These are phyloP conservation scores for Macropus fuliginosus DNA, from an alignment of 2,797 vertebrate genomes.

Conservation along the genomic window DNA sequence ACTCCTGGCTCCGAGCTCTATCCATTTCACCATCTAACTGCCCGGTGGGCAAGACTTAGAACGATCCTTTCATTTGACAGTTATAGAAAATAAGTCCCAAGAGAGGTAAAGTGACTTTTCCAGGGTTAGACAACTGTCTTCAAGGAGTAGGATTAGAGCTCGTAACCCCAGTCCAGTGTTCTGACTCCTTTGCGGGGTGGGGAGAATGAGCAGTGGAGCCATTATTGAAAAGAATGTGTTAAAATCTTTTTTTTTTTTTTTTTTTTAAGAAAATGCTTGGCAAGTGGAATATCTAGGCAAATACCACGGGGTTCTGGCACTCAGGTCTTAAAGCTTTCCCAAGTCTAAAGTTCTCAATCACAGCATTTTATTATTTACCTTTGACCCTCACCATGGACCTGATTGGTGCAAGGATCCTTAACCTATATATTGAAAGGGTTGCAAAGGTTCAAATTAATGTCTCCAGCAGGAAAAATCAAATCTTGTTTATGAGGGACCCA, in stretches of 20 bases:
- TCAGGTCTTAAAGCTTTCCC: constrained; percentile 7
- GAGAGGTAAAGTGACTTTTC: background rate
- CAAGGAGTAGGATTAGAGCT: background rate
- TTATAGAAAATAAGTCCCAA: background rate
- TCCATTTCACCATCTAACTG: background rate
- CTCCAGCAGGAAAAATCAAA: constrained; percentile 57
- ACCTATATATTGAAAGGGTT: background rate
- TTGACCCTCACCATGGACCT: background rate
- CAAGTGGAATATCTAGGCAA: constrained; percentile 20
- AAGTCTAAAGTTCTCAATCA: background rate
- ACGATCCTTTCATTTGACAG: background rate
- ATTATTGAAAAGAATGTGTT: background rate
- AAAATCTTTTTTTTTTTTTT: too few species aligned
- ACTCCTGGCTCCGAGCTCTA: background rate
- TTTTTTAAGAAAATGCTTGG: background rate
- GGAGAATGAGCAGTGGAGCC: background rate
- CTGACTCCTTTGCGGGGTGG: background rate
- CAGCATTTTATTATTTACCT: constrained; percentile 5
- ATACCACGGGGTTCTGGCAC: background rate
- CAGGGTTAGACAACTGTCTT: background rate
- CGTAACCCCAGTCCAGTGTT: background rate
- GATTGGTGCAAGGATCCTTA: constrained; percentile 35
- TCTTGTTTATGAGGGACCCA: constrained; percentile 40
- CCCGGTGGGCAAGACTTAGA: background rate
- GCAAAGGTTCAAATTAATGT: constrained; percentile 37